A percentile compares a stretch with the other conserved stretches of the same genome.
These are phyloP conservation scores for Cephalopachus bancanus DNA, from an alignment of 2,797 vertebrate genomes.

Conservation along the genomic window DNA sequence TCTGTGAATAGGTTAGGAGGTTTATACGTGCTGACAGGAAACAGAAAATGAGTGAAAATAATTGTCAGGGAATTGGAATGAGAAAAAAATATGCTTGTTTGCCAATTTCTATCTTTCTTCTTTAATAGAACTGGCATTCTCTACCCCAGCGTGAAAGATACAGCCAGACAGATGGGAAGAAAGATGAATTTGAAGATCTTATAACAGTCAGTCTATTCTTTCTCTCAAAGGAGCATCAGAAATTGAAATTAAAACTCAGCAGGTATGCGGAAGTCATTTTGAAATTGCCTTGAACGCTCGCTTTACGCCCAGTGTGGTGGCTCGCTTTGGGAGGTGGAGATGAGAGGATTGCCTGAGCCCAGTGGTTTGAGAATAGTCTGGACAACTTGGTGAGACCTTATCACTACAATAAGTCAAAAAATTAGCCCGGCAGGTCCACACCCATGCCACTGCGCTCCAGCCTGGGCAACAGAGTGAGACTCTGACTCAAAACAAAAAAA, in stretches of 20 bases:
- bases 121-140: conserved; percentile 88
- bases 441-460: no score
- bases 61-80: conserved; percentile 49
- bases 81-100: conserved; percentile 57
- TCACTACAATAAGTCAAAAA: no score
- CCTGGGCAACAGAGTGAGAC: no score
- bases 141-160: conserved; percentile 88
- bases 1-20: not conserved
- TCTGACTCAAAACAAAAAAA: no score
- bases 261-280: conserved; percentile 86
- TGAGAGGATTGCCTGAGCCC: no score
- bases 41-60: conserved; percentile 37
- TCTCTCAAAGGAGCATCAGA: conserved; percentile 89
- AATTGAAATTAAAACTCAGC: conserved; percentile 88
- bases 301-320: not conserved
- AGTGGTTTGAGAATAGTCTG: no score
- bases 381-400: no score
- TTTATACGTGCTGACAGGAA: not conserved
- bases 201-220: conserved; percentile 84
- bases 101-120: conserved; percentile 42
- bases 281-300: conserved; percentile 27
- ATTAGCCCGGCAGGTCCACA: no score
- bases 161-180: conserved; percentile 85
- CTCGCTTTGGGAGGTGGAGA: no score
- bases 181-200: conserved; percentile 87